Base-by-base conservation (phyloP, 2,797 vertebrate genomes). In the Synaphobranchus kaupii region DNA sequence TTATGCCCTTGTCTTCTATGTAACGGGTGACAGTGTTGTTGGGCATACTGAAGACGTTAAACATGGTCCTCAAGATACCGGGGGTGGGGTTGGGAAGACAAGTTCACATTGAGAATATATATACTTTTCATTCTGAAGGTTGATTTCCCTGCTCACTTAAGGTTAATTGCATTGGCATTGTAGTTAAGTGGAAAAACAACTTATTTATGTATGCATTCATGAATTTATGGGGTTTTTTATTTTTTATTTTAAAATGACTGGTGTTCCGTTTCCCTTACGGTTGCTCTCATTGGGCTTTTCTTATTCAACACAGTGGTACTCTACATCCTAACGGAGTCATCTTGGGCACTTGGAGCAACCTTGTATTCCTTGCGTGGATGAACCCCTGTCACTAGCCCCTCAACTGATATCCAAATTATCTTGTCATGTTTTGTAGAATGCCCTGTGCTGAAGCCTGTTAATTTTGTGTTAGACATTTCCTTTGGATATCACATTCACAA, bases 31-130 rank as follows among this genome's bases (percentile, higher is more conserved):
- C 94, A 93, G 90, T 94, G 95, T 95, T 94, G 93, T 93, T 90
- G 91, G 93, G 94, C 94, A 95, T 92, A 94, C 93, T 94, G 94
- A 89, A 92, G 94, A 94, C 95, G 94, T 94, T 96, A 95, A 95
- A 93, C 92, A 95, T 91, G 93, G 91, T 85, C 92, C 90, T 92
- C 83, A 89, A 94, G 86, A 90, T 76, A 93, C 88, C 87, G 86
- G 89, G 71, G n/a, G 3, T 1, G 3, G 60, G 60, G n/a, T 89
- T 92, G 92, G 92, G 93, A 92, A 93, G 89, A 90, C 95, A 95
- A 94, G 95, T 95, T 96, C 95, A 96, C 94, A 94, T 92, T 95
- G 94, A 94, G 92, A 93, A 93, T 92, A 94, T 86, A 88, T 83
- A 94, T 92, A 90, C 92, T 91, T 80, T 88, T 90, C 91, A 90